Percentiles rank a stretch among this genome's conserved stretches.
These are phyloP conservation scores for Epizoanthus scotinus DNA, from an alignment of 92 coral and sea anemone genomes.

Conservation along the genomic window DNA sequence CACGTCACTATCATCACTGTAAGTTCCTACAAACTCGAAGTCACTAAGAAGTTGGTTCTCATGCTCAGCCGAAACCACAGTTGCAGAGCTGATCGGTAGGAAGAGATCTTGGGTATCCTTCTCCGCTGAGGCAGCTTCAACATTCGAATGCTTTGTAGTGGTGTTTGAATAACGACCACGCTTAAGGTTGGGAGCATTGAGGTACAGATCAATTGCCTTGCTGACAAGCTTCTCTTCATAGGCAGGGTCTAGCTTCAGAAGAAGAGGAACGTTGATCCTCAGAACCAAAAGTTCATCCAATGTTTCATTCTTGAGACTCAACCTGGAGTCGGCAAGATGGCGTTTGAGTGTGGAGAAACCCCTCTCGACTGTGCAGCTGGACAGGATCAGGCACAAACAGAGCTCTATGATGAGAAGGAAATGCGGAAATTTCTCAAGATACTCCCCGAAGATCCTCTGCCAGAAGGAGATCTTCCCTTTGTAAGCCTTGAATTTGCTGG, in stretches of 20 bases:
- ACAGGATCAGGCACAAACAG: conserved; percentile 47
- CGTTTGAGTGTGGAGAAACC: conserved; percentile 46
- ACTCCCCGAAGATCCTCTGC: conserved; percentile 38
- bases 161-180: conserved; percentile 44
- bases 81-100: too few relatives aligned
- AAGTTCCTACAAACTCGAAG: too few relatives aligned
- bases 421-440: conserved; percentile 36
- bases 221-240: conserved; percentile 42
- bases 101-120: not conserved
- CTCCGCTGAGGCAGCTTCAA: not conserved
- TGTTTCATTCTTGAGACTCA: conserved; percentile 30
- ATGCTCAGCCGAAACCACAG: too few relatives aligned
- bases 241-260: conserved; percentile 41
- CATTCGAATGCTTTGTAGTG: conserved; percentile 23
- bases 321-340: conserved; percentile 46
- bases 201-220: conserved; percentile 46
- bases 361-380: conserved; percentile 44
- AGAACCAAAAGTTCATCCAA: conserved; percentile 44
- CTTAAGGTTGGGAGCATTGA: conserved; percentile 28
- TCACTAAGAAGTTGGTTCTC: too few relatives aligned
- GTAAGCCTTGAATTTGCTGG: conserved; percentile 34
- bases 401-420: conserved; percentile 50
- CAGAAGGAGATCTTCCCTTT: conserved; percentile 33
- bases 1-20: too few relatives aligned
- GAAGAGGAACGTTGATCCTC: conserved; percentile 44